Conservation (phyloP, 2,113 vertebrate genomes). For the cat (Felis catus) region F.catus_Fca126_mat1.0 CM031413.1:120338501-120339000, state of each 20-base stretch:
- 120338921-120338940: background rate
- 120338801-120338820: background rate
- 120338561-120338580: background rate
- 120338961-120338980: background rate
- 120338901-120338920: background rate
- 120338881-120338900: background rate
- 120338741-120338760: background rate
- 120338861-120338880: background rate
- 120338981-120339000: background rate
- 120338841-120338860: background rate
- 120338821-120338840: background rate
- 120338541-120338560: background rate
- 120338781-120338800: background rate
- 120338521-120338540: background rate
- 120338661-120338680: background rate
- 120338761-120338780: background rate
- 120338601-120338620: background rate
- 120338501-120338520: slow-evolving; percentile 44
- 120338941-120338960: background rate
- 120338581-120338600: background rate
- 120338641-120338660: background rate
- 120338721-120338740: background rate
- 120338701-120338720: background rate
- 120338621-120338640: background rate
- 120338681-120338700: background rate